A percentile compares a stretch with the other conserved stretches of the same genome.
phyloP scores from a whole-genome alignment of 2,888 invertebrate genomes.

The Eumacrocentrus americanus region DNA sequence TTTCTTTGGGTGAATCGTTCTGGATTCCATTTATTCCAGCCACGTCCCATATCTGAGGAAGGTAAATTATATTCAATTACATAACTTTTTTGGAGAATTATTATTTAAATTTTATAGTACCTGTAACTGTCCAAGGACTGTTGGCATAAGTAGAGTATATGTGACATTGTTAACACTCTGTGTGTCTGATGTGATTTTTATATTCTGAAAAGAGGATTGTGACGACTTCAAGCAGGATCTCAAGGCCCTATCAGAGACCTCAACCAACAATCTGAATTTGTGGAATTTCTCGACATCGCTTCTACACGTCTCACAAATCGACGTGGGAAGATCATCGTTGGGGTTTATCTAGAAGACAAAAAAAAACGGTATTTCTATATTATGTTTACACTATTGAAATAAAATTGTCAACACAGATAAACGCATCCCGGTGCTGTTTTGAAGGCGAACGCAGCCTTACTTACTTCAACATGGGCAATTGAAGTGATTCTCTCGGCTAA shows the following conservation, averaged over 20 bases:
- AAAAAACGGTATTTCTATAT: neutral
- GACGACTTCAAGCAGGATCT: conserved; percentile 38
- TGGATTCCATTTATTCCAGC: neutral
- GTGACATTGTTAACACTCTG: neutral
- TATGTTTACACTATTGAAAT: no score
- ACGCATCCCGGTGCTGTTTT: conserved; percentile 31
- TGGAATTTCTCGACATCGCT: conserved; percentile 45
- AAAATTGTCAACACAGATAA: neutral
- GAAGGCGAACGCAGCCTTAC: conserved; percentile 36
- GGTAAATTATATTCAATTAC: neutral
- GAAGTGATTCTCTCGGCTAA: conserved; percentile 45
- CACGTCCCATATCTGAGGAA: neutral
- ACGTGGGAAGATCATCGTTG: conserved; percentile 45
- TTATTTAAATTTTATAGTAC: neutral
- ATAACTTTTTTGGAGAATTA: neutral
- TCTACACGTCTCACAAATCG: conserved; percentile 44
- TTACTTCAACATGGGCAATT: conserved; percentile 49
- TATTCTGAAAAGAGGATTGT: neutral
- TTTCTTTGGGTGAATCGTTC: conserved; percentile 25
- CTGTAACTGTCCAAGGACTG: neutral
- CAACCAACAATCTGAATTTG: conserved; percentile 46
- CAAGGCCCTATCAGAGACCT: conserved; percentile 46
- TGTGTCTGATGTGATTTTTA: conserved; percentile 5
- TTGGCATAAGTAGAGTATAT: conserved; percentile 5
- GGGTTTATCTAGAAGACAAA: conserved; percentile 39